A percentile compares a stretch with the other conserved stretches of the same genome.
phyloP scores from a whole-genome alignment of 2,113 vertebrate species.

The human region DNA sequence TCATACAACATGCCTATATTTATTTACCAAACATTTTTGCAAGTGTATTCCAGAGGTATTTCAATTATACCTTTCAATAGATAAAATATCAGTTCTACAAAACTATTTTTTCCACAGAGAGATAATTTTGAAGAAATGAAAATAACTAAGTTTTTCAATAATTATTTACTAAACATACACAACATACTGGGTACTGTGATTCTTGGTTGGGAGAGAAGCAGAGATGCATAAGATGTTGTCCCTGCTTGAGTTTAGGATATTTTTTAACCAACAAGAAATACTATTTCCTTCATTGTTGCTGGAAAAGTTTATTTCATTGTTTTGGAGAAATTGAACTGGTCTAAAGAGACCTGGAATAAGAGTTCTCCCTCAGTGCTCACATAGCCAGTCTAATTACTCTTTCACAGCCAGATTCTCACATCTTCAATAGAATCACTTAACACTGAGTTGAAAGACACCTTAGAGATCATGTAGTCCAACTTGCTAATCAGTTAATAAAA shows the following conservation, averaged over 20 bases:
- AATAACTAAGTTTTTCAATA: background rate
- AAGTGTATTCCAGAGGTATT: background rate
- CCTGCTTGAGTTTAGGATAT: background rate
- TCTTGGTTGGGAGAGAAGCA: no score
- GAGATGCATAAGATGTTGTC: background rate
- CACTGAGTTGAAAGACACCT: background rate
- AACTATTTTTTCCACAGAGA: background rate
- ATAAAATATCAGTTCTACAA: background rate
- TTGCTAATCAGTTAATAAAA: no score
- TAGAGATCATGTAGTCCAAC: background rate
- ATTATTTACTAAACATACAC: background rate
- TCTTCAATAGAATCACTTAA: background rate
- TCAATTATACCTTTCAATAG: background rate
- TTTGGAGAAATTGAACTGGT: background rate
- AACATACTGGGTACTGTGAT: no score
- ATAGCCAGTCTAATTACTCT: background rate
- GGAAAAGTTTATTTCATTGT: no score
- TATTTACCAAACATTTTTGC: background rate
- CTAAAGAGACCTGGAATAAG: background rate
- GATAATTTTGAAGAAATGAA: background rate
- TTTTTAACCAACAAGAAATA: background rate
- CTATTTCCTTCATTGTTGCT: background rate
- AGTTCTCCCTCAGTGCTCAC: background rate
- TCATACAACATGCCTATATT: no score
- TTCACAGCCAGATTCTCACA: background rate